Evolutionary conservation across 1,140 invertebrate species (phyloP).

Genomic region (Neodiprion lecontei): DNA sequence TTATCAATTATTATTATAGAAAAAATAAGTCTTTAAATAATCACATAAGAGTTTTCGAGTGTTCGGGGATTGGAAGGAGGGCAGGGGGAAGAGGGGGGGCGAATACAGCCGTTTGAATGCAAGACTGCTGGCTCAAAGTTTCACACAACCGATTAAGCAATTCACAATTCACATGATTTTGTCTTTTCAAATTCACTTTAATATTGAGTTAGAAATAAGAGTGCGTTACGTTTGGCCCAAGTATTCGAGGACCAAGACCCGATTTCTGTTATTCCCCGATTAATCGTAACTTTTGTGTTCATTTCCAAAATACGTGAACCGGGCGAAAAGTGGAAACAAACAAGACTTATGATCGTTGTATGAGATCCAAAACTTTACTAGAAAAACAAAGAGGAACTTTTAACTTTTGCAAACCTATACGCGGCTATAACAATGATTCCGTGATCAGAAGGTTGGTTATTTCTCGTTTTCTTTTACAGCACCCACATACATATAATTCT

Average conservation of each 20-base stretch:
- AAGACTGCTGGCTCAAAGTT: not conserved
- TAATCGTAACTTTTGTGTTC: not conserved
- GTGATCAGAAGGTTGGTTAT: slow-evolving; percentile 23
- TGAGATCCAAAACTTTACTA: not conserved
- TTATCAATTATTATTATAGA: slow-evolving; percentile 46
- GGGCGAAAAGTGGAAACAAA: not conserved
- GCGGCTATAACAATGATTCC: not conserved
- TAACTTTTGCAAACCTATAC: not conserved
- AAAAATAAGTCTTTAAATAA: slow-evolving; percentile 63
- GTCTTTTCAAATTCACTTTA: not conserved
- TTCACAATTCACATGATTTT: not conserved
- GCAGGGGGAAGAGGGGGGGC: slow-evolving; percentile 8
- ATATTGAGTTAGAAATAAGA: not conserved
- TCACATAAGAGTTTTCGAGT: slow-evolving; percentile 57
- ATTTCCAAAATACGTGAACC: not conserved
- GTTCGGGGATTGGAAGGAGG: slow-evolving; percentile 32
- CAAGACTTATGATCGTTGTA: not conserved
- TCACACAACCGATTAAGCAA: not conserved
- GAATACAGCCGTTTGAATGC: not conserved
- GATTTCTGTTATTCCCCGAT: not conserved
- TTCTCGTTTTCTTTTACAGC: slow-evolving; percentile 31
- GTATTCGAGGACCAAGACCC: not conserved
- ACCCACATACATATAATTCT: slow-evolving; percentile 24
- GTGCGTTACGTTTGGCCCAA: not conserved
- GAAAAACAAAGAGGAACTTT: not conserved